Evolutionary conservation across 2,113 vertebrate genomes (phyloP).

Genomic region (Serinus canaria): DNA sequence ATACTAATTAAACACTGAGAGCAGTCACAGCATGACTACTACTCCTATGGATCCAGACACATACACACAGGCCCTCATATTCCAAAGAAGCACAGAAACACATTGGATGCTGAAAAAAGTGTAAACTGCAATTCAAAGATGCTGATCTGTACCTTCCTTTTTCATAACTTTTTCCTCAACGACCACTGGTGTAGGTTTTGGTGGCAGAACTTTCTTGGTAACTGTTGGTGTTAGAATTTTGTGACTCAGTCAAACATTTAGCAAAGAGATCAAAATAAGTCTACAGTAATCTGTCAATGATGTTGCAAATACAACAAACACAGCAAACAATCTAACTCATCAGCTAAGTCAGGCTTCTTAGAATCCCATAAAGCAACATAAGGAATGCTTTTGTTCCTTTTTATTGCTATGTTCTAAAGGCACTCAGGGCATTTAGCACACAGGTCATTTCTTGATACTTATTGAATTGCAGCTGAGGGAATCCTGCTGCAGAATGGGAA

Average conservation of each 20-base stretch:
- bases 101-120: not conserved
- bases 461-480: not conserved
- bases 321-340: not conserved
- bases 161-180: conserved; percentile 78
- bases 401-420: not conserved
- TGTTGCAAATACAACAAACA: not conserved
- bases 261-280: not conserved
- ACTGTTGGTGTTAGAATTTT: conserved; percentile 75
- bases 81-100: not conserved
- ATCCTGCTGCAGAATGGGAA: not conserved
- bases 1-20: not conserved
- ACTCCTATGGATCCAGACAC: not conserved
- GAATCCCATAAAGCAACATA: not conserved
- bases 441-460: not conserved
- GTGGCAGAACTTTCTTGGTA: conserved; percentile 74
- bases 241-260: conserved; percentile 58
- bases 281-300: not conserved
- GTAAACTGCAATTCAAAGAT: conserved; percentile 30
- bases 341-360: not conserved
- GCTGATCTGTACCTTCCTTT: conserved; percentile 74
- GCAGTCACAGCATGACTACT: not conserved
- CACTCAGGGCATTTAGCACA: not conserved
- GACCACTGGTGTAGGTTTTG: conserved; percentile 72
- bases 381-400: not conserved
- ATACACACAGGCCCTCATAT: not conserved